Base-by-base conservation (phyloP, 1,140 invertebrate species). In the Seison nebaliae region DNA sequence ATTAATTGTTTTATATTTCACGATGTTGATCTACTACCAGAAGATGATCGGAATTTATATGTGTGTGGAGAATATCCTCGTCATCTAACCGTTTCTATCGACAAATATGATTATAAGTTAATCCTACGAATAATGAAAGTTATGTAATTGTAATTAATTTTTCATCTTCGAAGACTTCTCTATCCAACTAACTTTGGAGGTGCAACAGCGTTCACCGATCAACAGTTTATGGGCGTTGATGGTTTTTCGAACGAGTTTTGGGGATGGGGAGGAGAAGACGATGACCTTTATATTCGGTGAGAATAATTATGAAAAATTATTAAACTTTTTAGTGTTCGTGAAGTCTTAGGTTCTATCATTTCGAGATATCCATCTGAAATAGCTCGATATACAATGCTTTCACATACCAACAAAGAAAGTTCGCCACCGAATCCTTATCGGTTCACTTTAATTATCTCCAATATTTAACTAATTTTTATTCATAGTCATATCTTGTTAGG, bases 1-100 rank as follows among this genome's bases (percentile, higher is more conserved):
- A 58, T 72, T 59, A 70, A 78, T 48, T 91, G 81, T 60, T 84
- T 81, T 58, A 70, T 88, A 43, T 88, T 88, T 59, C 81, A 88
- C 59, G 84, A 91, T 56, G 76, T 93, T 16, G 81, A 91, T 58
- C 65, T 88, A 31, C 58, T 91, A 48, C 80, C 83, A 5, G 73
- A 86, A 50, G 75, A 91, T 61, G 76, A 83, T 49, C 59, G 72
- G 41, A 88, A 88, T 59, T 57, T 86, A 16, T 91, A 93, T 60
- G 72, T 69, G 11, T 86, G 80, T 60, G 75, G 76, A 2, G 66
- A 72, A 39, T 48, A 49, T 41, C 57, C 59, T 5, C 36, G 56
- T 12, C 61, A 63, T 41, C 78, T 94, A 74, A 83, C 79, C 21
- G 79, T 79, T 1, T 77, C 79, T 8, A 71, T 91, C 21, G 76